Percentiles rank a stretch among this genome's conserved stretches.
Evolutionary conservation across 2,888 invertebrate genomes (phyloP).

Genomic region (Eucriotettix oculatus): DNA sequence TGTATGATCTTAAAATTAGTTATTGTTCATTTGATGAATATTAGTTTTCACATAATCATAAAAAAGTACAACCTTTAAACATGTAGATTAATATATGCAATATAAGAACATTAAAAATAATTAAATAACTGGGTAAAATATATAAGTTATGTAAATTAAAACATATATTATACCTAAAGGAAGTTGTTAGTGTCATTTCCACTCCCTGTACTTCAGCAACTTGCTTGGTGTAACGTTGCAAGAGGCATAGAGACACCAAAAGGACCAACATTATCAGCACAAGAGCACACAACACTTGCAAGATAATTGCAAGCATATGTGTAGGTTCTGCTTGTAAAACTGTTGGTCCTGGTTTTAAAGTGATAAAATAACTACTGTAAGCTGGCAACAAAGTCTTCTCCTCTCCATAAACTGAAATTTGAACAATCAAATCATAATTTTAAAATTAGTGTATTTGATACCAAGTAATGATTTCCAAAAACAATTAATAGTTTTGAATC

Average conservation of each 20-base stretch:
- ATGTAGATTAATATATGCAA: no score
- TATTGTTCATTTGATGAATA: no score
- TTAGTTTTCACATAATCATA: no score
- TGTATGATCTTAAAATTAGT: no score
- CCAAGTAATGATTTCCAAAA: no score
- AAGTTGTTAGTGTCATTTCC: constrained; percentile 48
- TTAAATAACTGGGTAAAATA: no score
- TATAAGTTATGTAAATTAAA: no score
- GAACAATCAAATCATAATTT: constrained; percentile 3
- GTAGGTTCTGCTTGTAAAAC: constrained; percentile 21
- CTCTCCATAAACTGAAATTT: constrained; percentile 30
- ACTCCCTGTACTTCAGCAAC: constrained; percentile 44
- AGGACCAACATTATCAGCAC: constrained; percentile 45
- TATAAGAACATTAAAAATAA: no score
- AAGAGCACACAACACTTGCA: constrained; percentile 50
- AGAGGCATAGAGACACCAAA: constrained; percentile 41
- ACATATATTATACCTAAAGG: constrained; percentile 35
- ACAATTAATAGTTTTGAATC: no score
- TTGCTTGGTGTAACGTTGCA: constrained; percentile 48
- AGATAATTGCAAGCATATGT: constrained; percentile 20
- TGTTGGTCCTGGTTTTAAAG: constrained; percentile 57
- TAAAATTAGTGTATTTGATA: background rate
- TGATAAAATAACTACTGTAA: constrained; percentile 60
- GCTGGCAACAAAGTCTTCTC: constrained; percentile 35
- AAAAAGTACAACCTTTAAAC: no score